Percentiles rank a stretch among this genome's conserved stretches.
These are phyloP conservation scores for Neoseiulus cucumeris DNA, from an alignment of 1,140 invertebrate genomes.

Conservation along the genomic window DNA sequence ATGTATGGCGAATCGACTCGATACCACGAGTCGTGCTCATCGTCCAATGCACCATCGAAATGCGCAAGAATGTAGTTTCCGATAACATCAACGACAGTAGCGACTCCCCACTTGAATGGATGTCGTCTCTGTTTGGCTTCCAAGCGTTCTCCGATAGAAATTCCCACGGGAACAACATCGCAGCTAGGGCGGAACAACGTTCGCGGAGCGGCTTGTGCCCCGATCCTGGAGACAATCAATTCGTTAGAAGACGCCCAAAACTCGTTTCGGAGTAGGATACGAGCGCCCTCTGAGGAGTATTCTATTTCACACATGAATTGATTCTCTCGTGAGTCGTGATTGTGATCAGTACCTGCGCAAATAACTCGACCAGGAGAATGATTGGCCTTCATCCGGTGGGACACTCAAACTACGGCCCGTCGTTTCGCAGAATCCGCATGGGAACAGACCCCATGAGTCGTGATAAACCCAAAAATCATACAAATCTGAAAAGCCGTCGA, in stretches of 20 bases:
- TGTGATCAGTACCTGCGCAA: not conserved
- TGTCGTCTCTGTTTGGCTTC: not conserved
- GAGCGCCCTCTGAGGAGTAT: not conserved
- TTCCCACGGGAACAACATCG: not conserved
- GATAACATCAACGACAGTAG: not conserved
- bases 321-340: not conserved
- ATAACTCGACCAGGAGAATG: not conserved
- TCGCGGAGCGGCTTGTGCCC: not conserved
- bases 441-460: conserved; percentile 73
- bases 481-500: conserved; percentile 70
- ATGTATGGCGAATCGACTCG: not conserved
- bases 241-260: too few relatives aligned
- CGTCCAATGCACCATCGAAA: not conserved
- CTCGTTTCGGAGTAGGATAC: not conserved
- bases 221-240: not conserved
- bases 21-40: not conserved
- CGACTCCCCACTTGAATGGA: not conserved
- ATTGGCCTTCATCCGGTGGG: not conserved
- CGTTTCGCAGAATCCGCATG: conserved; percentile 74
- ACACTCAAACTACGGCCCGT: conserved; percentile 40
- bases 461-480: conserved; percentile 89
- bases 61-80: not conserved
- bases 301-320: not conserved
- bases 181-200: not conserved
- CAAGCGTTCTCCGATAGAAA: not conserved